Evolutionary conservation across 2,888 invertebrate genomes (phyloP).

Genomic region (Euspilapteryx auroguttella): DNA sequence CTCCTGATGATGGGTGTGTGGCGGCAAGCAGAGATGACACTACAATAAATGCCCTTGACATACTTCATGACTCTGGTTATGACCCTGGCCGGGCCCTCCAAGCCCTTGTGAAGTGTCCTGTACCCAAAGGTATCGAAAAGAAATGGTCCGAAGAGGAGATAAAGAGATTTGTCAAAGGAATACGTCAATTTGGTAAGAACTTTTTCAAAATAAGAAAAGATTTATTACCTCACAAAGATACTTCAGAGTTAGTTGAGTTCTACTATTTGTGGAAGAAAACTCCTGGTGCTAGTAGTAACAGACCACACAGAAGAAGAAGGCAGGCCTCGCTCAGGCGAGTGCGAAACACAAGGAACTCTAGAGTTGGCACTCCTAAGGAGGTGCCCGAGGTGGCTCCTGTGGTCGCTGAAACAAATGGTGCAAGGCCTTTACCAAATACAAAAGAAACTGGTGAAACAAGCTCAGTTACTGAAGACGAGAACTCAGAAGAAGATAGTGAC

Average conservation of each 20-base stretch:
- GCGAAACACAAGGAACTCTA: slow-evolving; percentile 83
- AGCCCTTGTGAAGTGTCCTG: slow-evolving; percentile 95
- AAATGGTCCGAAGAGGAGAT: slow-evolving; percentile 98
- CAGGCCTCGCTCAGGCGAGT: slow-evolving; percentile 87
- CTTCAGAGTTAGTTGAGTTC: slow-evolving; percentile 96
- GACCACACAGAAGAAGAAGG: slow-evolving; percentile 88
- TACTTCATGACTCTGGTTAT: slow-evolving; percentile 94
- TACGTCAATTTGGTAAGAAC: slow-evolving; percentile 98
- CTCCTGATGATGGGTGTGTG: slow-evolving; percentile 94
- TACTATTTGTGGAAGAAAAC: slow-evolving; percentile 99
- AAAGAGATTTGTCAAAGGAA: slow-evolving; percentile 97
- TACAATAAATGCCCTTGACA: slow-evolving; percentile 95
- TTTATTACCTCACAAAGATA: slow-evolving; percentile 94
- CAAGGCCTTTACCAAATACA: slow-evolving; percentile 67
- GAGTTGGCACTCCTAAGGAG: slow-evolving; percentile 77
- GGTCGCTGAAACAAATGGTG: slow-evolving; percentile 50
- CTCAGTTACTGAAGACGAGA: slow-evolving; percentile 86
- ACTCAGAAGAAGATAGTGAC: slow-evolving; percentile 94
- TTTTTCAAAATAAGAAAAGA: slow-evolving; percentile 98
- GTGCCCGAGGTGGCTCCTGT: slow-evolving; percentile 63
- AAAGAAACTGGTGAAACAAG: slow-evolving; percentile 73
- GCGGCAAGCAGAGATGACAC: slow-evolving; percentile 97
- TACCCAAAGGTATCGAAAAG: slow-evolving; percentile 95
- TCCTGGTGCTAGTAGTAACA: slow-evolving; percentile 94
- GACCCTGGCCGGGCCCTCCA: slow-evolving; percentile 96